phyloP scores from a whole-genome alignment of 2,797 vertebrate species.

The Pagetopsis macropterus region DNA sequence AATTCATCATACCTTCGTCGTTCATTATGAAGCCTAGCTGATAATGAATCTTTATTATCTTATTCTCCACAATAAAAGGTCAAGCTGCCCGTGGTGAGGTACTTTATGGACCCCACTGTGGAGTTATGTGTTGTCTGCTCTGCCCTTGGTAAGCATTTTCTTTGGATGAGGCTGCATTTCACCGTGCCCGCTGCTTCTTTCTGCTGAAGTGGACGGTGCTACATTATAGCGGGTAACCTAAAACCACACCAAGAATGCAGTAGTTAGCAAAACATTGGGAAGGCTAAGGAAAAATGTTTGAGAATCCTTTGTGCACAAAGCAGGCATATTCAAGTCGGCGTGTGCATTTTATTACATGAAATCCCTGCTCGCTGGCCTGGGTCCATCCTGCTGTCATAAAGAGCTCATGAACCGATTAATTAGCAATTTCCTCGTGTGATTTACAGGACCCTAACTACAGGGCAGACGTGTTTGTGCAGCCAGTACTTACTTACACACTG shows the following conservation, averaged over 20 bases:
- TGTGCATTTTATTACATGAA: constrained; percentile 44
- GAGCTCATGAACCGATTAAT: constrained; percentile 44
- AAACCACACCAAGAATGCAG: constrained; percentile 76
- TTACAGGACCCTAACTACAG: constrained; percentile 30
- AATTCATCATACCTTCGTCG: constrained; percentile 32
- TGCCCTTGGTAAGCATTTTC: constrained; percentile 75
- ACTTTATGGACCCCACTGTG: constrained; percentile 25
- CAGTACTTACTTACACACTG: constrained; percentile 1
- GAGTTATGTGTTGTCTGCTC: constrained; percentile 62
- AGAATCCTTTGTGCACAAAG: constrained; percentile 23
- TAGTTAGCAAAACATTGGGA: constrained; percentile 67
- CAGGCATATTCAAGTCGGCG: constrained; percentile 23
- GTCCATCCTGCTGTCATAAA: constrained; percentile 35
- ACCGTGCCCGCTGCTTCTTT: constrained; percentile 56
- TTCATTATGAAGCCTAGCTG: constrained; percentile 23
- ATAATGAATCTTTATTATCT: constrained; percentile 36
- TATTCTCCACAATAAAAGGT: constrained; percentile 22
- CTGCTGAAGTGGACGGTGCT: constrained; percentile 73
- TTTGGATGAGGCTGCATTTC: constrained; percentile 74
- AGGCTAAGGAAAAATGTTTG: constrained; percentile 49
- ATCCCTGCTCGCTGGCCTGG: background rate
- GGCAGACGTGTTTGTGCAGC: constrained; percentile 11
- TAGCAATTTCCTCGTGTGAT: constrained; percentile 34
- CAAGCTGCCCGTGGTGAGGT: constrained; percentile 10
- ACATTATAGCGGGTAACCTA: constrained; percentile 76